Conservation (phyloP, 2,888 invertebrate genomes). For the Chironomus riparius region DNA sequence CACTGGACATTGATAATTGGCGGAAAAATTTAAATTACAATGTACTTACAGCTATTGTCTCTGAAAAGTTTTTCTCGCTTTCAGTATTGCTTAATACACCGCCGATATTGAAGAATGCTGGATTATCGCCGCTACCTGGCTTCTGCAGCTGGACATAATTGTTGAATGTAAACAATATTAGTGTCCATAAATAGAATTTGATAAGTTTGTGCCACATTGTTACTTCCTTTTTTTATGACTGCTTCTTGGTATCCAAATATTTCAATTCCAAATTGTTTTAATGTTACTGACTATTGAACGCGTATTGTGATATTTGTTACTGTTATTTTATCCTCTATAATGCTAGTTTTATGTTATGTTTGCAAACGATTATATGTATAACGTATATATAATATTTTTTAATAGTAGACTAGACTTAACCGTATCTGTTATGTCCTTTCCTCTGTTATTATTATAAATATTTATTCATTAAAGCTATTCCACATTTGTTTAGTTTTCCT, state of each 20-base stretch:
- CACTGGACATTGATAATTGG: no score
- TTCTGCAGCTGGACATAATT: conserved; percentile 15
- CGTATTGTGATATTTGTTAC: no score
- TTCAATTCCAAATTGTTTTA: background rate
- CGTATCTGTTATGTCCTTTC: background rate
- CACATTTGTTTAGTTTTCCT: conserved; percentile 2
- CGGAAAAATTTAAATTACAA: background rate
- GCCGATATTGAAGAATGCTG: conserved; percentile 74
- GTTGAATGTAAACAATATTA: conserved; percentile 11
- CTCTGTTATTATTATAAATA: background rate
- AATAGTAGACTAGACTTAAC: background rate
- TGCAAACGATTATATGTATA: background rate
- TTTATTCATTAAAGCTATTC: conserved; percentile 15
- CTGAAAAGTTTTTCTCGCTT: conserved; percentile 69
- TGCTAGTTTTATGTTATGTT: background rate
- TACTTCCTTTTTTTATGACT: no score
- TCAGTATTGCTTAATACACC: conserved; percentile 82
- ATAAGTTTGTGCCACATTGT: background rate
- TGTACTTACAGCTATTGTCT: conserved; percentile 68
- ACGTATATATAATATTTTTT: background rate
- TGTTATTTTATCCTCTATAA: no score
- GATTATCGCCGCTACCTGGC: conserved; percentile 47
- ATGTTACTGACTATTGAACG: no score
- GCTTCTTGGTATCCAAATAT: no score
- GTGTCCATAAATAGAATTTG: conserved; percentile 16